A percentile compares a stretch with the other conserved stretches of the same genome.
phyloP scores from a whole-genome alignment of 2,797 vertebrate genomes.

The Pyrocephalus nanus region DNA sequence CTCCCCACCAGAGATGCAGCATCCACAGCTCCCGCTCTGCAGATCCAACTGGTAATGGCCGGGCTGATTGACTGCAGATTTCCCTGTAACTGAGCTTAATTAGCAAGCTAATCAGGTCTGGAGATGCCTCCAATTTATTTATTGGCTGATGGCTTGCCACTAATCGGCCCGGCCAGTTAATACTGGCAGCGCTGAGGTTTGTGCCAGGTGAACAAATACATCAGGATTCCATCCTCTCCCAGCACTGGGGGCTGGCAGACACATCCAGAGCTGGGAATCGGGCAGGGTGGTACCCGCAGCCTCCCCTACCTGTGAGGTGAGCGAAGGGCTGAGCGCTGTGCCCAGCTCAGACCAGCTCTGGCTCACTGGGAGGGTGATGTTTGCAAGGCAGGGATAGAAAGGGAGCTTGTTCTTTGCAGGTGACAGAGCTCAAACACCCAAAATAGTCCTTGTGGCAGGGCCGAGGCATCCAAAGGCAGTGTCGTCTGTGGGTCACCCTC shows the following conservation, averaged over 20 bases:
- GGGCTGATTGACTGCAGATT: constrained; percentile 60
- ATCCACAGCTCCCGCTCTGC: not conserved
- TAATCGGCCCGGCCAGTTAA: constrained; percentile 41
- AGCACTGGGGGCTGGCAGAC: not conserved
- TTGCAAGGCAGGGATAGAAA: not conserved
- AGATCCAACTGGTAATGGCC: constrained; percentile 17
- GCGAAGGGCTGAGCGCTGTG: not conserved
- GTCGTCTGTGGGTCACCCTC: not conserved
- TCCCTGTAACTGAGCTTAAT: constrained; percentile 66
- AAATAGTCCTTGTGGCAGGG: not conserved
- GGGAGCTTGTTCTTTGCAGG: not conserved
- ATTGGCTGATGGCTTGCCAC: constrained; percentile 48
- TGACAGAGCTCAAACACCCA: not conserved
- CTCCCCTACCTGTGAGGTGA: fast-evolving
- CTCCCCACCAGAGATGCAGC: not conserved
- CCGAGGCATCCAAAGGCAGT: not conserved
- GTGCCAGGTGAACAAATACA: constrained; percentile 16
- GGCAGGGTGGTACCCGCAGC: not conserved
- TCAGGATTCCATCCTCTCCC: not conserved
- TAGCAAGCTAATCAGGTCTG: constrained; percentile 66
- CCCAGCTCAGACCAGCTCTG: not conserved
- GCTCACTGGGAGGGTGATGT: fast-evolving
- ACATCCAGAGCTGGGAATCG: fast-evolving
- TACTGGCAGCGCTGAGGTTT: not conserved
- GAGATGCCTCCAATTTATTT: constrained; percentile 68